These are phyloP conservation scores for Drosophila cognata DNA, from an alignment of 2,888 invertebrate genomes.

Conservation along the genomic window DNA sequence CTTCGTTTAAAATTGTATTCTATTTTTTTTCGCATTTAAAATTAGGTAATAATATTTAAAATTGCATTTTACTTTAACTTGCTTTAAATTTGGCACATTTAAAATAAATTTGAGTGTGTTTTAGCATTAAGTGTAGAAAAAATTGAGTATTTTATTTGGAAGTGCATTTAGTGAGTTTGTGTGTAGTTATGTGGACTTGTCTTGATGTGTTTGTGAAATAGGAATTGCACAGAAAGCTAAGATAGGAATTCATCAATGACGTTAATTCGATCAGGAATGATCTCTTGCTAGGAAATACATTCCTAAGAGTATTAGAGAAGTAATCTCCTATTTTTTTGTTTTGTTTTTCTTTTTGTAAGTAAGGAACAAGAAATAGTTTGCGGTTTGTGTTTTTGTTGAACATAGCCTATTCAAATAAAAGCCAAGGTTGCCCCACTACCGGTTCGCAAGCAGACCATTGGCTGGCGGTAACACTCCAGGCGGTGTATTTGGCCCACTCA, in stretches of 20 bases:
- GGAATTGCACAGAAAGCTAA: slow-evolving; percentile 82
- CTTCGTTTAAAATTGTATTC: slow-evolving; percentile 62
- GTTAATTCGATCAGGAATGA: slow-evolving; percentile 49
- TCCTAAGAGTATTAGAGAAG: slow-evolving; percentile 58
- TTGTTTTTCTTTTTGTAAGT: slow-evolving; percentile 51
- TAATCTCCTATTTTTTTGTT: slow-evolving; percentile 45
- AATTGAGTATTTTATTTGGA: slow-evolving; percentile 78
- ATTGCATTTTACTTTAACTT: slow-evolving; percentile 49
- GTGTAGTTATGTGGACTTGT: slow-evolving; percentile 33
- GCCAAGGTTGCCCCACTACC: slow-evolving; percentile 72
- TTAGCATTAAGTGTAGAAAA: slow-evolving; percentile 44
- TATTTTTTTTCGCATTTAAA: slow-evolving; percentile 17
- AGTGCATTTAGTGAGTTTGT: slow-evolving; percentile 60
- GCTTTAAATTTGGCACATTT: slow-evolving; percentile 75
- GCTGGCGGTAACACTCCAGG: slow-evolving; percentile 81
- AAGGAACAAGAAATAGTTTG: slow-evolving; percentile 80
- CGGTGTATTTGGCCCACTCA: slow-evolving; percentile 69
- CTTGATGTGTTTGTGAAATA: slow-evolving; percentile 55
- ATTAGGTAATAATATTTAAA: slow-evolving; percentile 42
- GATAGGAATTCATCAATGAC: slow-evolving; percentile 77
- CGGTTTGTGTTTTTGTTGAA: slow-evolving; percentile 32
- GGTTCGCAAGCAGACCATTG: slow-evolving; percentile 83
- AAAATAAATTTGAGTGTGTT: slow-evolving; percentile 71
- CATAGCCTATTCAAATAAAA: slow-evolving; percentile 37
- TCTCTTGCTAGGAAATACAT: slow-evolving; percentile 14